Percentiles rank a stretch among this genome's conserved stretches.
phyloP scores from a whole-genome alignment of 2,888 invertebrate species.

The Stratiomys singularior region DNA sequence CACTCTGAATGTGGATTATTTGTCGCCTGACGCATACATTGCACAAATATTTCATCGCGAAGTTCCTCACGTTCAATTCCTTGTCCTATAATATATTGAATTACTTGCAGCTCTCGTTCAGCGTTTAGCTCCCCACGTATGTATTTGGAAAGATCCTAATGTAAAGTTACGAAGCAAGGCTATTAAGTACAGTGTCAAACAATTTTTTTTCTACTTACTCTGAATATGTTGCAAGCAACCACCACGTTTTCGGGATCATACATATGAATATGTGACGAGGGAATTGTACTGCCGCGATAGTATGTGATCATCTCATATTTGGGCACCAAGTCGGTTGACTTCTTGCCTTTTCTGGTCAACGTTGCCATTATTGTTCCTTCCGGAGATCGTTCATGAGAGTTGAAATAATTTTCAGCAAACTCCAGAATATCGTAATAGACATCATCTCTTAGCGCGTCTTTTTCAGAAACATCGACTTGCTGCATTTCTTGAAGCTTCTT shows the following conservation, averaged over 20 bases:
- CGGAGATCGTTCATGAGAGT: constrained; percentile 85
- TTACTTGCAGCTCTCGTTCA: constrained; percentile 83
- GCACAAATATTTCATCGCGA: constrained; percentile 90
- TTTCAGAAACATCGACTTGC: constrained; percentile 65
- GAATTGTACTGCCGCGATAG: constrained; percentile 87
- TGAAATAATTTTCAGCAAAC: constrained; percentile 94
- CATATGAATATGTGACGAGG: constrained; percentile 93
- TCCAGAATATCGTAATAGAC: constrained; percentile 85
- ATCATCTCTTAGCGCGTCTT: constrained; percentile 67
- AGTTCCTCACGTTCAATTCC: constrained; percentile 92
- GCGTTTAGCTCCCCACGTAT: constrained; percentile 87
- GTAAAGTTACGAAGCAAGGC: neutral
- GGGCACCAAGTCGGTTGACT: constrained; percentile 81
- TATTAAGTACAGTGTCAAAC: constrained; percentile 22
- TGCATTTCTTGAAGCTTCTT: constrained; percentile 86
- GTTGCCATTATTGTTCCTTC: constrained; percentile 91
- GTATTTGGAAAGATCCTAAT: constrained; percentile 87
- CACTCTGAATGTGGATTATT: constrained; percentile 88
- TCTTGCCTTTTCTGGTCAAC: constrained; percentile 79
- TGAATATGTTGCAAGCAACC: constrained; percentile 88
- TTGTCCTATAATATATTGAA: constrained; percentile 85
- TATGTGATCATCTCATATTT: constrained; percentile 94
- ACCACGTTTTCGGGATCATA: constrained; percentile 95
- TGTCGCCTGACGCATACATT: constrained; percentile 87
- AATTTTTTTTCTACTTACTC: constrained; percentile 78